Percentiles rank a stretch among this genome's conserved stretches.
phyloP scores from a whole-genome alignment of 1,140 invertebrate species.

The Teleogryllus occipitalis region DNA sequence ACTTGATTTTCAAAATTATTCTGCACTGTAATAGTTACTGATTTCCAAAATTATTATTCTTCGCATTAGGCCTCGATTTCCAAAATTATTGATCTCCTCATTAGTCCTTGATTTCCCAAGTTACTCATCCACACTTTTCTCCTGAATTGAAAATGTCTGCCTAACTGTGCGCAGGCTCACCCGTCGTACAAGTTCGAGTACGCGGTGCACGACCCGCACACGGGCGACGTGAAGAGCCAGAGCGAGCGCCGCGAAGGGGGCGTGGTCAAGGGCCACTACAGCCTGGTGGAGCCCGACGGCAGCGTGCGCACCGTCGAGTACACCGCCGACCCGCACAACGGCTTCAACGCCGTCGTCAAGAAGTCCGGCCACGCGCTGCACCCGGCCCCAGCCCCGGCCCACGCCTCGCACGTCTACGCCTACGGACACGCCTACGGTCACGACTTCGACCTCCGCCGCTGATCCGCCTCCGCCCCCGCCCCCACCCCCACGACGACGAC shows the following conservation, averaged over 20 bases:
- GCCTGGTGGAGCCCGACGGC: conserved; percentile 47
- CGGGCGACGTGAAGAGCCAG: conserved; percentile 42
- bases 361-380: neutral
- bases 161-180: conserved; percentile 9
- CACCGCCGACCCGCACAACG: conserved; percentile 35
- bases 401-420: neutral
- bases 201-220: conserved; percentile 41
- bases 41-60: neutral
- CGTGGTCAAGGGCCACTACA: conserved; percentile 48
- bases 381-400: too few relatives aligned
- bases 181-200: conserved; percentile 47
- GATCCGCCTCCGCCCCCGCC: neutral
- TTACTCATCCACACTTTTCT: neutral
- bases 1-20: neutral
- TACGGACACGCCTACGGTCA: neutral
- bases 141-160: neutral
- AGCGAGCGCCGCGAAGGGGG: conserved; percentile 45
- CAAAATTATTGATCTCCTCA: neutral
- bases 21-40: neutral
- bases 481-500: neutral
- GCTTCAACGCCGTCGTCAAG: conserved; percentile 25
- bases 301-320: conserved; percentile 46
- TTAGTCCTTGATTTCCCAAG: neutral
- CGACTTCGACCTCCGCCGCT: neutral
- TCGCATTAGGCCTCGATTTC: neutral